Conservation (phyloP, 2,888 invertebrate species). For the Epinotia demarniana region DNA sequence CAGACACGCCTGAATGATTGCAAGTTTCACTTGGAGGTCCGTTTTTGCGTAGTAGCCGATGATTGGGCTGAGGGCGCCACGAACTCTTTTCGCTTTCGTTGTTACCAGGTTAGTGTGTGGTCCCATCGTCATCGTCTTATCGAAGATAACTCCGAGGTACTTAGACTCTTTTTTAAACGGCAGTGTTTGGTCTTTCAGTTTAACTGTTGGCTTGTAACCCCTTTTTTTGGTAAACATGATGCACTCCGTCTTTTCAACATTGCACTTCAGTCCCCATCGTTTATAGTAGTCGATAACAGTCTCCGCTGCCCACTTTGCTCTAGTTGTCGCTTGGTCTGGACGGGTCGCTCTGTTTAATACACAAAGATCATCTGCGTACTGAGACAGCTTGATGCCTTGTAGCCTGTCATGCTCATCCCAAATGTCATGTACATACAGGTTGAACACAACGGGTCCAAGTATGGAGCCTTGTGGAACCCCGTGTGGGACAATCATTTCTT, state of each 20-base stretch:
- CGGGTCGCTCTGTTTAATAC: neutral
- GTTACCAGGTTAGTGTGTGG: slow-evolving; percentile 2
- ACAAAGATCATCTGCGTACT: slow-evolving; percentile 20
- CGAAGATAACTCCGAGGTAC: neutral
- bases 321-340: neutral
- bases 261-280: slow-evolving; percentile 2
- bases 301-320: slow-evolving; percentile 6
- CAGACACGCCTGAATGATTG: slow-evolving; percentile 17
- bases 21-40: slow-evolving; percentile 9
- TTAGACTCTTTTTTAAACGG: slow-evolving; percentile 6
- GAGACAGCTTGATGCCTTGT: slow-evolving; percentile 19
- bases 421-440: slow-evolving; percentile 20
- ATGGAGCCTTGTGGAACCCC: slow-evolving; percentile 16
- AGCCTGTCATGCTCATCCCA: slow-evolving; percentile 11
- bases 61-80: slow-evolving; percentile 5
- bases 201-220: slow-evolving; percentile 19
- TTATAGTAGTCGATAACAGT: slow-evolving; percentile 11
- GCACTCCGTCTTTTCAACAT: slow-evolving; percentile 13
- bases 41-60: slow-evolving; percentile 10
- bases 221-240: slow-evolving; percentile 22
- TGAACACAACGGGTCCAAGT: slow-evolving; percentile 19
- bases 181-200: slow-evolving; percentile 12
- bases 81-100: slow-evolving; percentile 6
- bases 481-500: slow-evolving; percentile 6
- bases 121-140: slow-evolving; percentile 18